Evolutionary conservation across 2,113 vertebrate species (phyloP).

Genomic region (Mustelus asterias): DNA sequence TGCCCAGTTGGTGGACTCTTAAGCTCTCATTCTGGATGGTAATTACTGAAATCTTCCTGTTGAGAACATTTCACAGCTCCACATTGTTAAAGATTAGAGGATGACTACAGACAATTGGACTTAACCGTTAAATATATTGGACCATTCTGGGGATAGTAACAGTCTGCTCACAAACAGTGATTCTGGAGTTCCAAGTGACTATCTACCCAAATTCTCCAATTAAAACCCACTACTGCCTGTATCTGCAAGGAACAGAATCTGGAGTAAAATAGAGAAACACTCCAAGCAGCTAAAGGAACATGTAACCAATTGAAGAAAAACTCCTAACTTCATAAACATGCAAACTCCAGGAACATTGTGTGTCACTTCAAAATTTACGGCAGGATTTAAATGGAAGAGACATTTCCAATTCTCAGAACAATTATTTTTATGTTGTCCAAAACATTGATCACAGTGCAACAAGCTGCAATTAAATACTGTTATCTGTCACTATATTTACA

Average conservation of each 20-base stretch:
- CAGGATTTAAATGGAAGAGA: neutral
- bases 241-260: neutral
- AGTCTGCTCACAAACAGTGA: neutral
- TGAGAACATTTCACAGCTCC: neutral
- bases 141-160: neutral
- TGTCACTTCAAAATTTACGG: neutral
- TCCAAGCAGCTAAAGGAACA: neutral
- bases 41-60: neutral
- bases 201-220: neutral
- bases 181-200: neutral
- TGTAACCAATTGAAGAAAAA: neutral
- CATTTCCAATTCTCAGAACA: neutral
- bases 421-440: neutral
- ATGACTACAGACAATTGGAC: neutral
- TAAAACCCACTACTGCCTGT: neutral
- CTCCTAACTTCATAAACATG: neutral
- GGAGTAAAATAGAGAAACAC: neutral
- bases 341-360: neutral
- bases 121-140: neutral
- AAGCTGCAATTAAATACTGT: constrained; percentile 18
- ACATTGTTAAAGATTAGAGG: neutral
- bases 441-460: constrained; percentile 17
- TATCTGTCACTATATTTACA: constrained; percentile 33
- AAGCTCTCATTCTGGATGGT: neutral
- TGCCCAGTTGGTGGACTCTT: neutral